Percentiles rank a stretch among this genome's conserved stretches.
Evolutionary conservation across 1,140 invertebrate species (phyloP).

Genomic region (Monomorium pharaonis): DNA sequence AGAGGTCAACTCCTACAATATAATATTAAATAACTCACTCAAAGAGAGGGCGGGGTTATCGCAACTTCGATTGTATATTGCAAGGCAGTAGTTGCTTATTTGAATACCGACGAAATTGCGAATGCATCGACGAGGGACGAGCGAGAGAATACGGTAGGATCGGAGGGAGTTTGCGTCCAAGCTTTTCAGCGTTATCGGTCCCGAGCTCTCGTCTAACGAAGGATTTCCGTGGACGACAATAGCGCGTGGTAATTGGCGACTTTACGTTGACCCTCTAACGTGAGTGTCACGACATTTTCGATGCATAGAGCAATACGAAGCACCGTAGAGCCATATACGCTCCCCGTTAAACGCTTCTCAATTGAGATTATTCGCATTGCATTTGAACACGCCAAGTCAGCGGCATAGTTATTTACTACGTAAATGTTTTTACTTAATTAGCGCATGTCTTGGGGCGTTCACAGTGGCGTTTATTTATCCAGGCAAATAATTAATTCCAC

Average conservation of each 20-base stretch:
- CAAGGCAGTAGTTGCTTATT: slow-evolving; percentile 22
- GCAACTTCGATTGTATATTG: slow-evolving; percentile 26
- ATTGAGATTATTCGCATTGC: slow-evolving; percentile 51
- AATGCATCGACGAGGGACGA: neutral
- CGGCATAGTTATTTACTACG: slow-evolving; percentile 10
- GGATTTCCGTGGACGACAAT: slow-evolving; percentile 20
- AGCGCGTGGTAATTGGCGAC: slow-evolving; percentile 39
- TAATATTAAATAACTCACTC: slow-evolving; percentile 54
- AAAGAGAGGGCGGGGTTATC: neutral
- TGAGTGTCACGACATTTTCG: slow-evolving; percentile 26
- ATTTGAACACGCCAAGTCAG: neutral
- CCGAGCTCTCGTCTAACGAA: slow-evolving; percentile 27
- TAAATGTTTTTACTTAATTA: slow-evolving; percentile 63
- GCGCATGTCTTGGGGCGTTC: slow-evolving; percentile 17
- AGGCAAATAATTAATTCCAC: slow-evolving; percentile 44
- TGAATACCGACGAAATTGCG: slow-evolving; percentile 33
- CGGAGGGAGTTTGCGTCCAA: neutral
- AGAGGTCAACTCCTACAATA: neutral
- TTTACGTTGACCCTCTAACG: neutral
- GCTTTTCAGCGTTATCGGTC: neutral
- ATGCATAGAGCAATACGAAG: neutral
- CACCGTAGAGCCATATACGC: neutral
- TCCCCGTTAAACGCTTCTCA: slow-evolving; percentile 32
- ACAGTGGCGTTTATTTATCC: slow-evolving; percentile 5
- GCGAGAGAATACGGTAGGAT: neutral